Conservation (phyloP, 2,797 vertebrate species). For the Australoheros facetus region DNA sequence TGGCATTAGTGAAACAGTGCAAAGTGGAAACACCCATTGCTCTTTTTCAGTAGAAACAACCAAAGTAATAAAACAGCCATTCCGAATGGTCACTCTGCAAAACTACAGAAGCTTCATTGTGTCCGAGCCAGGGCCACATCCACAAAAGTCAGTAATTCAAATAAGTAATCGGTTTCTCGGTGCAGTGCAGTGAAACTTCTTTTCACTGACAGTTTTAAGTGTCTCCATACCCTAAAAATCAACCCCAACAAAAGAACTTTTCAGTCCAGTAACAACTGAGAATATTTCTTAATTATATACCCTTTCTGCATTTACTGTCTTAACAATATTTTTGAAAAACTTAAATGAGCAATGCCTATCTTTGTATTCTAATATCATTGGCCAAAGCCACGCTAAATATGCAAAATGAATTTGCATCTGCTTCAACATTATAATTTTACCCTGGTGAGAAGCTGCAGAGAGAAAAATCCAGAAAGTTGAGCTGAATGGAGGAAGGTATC, state of each 20-base stretch:
- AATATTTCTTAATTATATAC: neutral
- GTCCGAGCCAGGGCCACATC: neutral
- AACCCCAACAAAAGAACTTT: neutral
- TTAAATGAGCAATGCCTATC: neutral
- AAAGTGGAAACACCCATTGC: neutral
- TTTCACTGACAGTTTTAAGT: neutral
- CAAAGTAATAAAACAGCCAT: neutral
- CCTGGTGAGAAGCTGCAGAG: neutral
- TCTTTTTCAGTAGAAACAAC: neutral
- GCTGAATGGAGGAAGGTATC: neutral
- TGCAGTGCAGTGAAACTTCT: neutral
- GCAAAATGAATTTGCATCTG: neutral
- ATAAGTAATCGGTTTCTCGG: neutral
- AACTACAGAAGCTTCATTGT: neutral
- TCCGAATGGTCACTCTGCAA: neutral
- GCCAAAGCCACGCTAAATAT: neutral
- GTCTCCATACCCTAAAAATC: neutral
- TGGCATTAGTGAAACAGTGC: neutral
- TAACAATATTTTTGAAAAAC: neutral
- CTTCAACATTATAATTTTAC: neutral
- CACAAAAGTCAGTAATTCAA: neutral
- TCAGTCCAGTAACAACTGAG: neutral
- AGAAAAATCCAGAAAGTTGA: neutral
- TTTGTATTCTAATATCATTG: constrained; percentile 5
- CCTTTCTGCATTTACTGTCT: neutral